phyloP scores from a whole-genome alignment of 2,888 invertebrate genomes.

The Acanthococcus lagerstroemiae region DNA sequence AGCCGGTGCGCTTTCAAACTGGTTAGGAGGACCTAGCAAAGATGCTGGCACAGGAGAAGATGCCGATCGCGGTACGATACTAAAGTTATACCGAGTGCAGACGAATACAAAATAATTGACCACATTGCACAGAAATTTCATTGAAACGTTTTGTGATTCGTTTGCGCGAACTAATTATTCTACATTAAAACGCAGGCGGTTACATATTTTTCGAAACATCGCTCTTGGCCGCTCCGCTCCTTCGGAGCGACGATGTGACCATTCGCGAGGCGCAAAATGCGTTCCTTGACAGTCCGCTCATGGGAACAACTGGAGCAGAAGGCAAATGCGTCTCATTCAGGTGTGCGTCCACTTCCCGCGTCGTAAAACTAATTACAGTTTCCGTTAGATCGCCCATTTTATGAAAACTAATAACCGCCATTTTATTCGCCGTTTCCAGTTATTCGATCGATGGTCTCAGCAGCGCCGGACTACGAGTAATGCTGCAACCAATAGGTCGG shows the following conservation, averaged over 20 bases:
- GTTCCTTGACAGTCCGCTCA: slow-evolving; percentile 43
- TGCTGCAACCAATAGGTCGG: slow-evolving; percentile 43
- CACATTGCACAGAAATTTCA: too few species aligned
- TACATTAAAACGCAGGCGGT: slow-evolving; percentile 41
- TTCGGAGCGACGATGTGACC: slow-evolving; percentile 40
- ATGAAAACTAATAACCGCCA: neutral
- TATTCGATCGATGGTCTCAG: slow-evolving; percentile 48
- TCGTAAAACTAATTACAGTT: too few species aligned
- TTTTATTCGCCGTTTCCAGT: slow-evolving; percentile 39
- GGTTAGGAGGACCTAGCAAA: slow-evolving; percentile 46
- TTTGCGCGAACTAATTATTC: neutral
- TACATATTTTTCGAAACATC: slow-evolving; percentile 50
- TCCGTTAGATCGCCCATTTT: too few species aligned
- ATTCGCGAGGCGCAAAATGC: slow-evolving; percentile 41
- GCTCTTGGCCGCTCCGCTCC: slow-evolving; percentile 40
- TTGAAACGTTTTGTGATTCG: too few species aligned
- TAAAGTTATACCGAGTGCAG: too few species aligned
- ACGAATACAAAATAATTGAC: too few species aligned
- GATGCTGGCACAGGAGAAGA: slow-evolving; percentile 42
- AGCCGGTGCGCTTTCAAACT: slow-evolving; percentile 44
- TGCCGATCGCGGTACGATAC: too few species aligned
- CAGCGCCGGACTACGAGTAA: slow-evolving; percentile 46
- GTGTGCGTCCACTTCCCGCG: too few species aligned
- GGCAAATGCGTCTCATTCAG: slow-evolving; percentile 48
- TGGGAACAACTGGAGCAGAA: slow-evolving; percentile 44